Evolutionary conservation across 2,888 invertebrate species (phyloP), one percentile per base, ranked within the genome.

Genomic region (Helobdella robusta): DNA sequence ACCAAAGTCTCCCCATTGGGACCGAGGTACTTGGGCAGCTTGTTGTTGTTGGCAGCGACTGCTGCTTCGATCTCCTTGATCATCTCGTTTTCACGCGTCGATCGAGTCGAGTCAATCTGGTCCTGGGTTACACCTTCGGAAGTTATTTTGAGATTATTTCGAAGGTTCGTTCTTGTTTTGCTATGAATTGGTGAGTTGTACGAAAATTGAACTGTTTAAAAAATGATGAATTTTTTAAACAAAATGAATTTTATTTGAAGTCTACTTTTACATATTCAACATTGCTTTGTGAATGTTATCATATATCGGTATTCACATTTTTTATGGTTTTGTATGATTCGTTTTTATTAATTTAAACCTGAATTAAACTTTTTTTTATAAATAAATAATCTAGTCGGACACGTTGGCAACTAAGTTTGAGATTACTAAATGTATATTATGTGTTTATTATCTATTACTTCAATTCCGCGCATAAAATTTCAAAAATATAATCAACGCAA

Each of bases 41-140:
- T 59, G 15, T 59, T 56, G 56, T 6, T 36, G 4, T 32, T 35
- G 4, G 20, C n/a, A 3, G 5, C 30, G 5, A 59, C 32, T 32
- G 6, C 58, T 11, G 68, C 84, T 73, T 88, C 87, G 68, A 97
- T 84, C 81, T 98, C 97, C 70, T 84, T 82, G 70, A 98, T 80
- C 97, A 98, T 97, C 74, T 85, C 84, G 76, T 86, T 86, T 79
- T 98, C 97, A 0, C 90, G 91, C 50, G 89, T 87, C 32, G 91
- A 88, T 73, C 98, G 83, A 28, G 92, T 94, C 72, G 92, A 90
- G 78, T 98, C 97, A 73, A 98, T 95, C 72, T 93, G 83, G 76
- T 82, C 80, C 72, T 83, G 82, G 8, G 82, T 83, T 2, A 82
- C 77, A 40, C 82, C 81, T 80, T 70, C 11, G 18, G 6, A 6